Percentiles rank a stretch among this genome's conserved stretches.
These are phyloP conservation scores for Galeruca laticollis DNA, from an alignment of 2,888 invertebrate species.

Conservation along the genomic window DNA sequence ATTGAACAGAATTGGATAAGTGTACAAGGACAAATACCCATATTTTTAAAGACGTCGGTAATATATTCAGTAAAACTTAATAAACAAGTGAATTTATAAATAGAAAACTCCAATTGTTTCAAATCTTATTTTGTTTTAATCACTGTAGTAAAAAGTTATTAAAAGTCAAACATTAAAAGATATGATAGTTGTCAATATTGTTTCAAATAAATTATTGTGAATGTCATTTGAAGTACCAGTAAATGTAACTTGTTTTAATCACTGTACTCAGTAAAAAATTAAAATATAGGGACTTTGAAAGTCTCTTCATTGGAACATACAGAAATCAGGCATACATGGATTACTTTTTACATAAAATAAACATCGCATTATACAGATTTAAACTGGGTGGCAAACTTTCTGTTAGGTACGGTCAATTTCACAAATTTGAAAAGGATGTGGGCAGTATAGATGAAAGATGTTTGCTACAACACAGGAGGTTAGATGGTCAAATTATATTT, in stretches of 20 bases:
- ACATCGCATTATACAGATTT: too few species aligned
- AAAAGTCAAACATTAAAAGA: too few species aligned
- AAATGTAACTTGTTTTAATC: neutral
- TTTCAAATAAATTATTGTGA: neutral
- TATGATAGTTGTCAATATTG: too few species aligned
- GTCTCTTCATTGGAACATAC: neutral
- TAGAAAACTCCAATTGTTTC: neutral
- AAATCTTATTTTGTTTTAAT: neutral
- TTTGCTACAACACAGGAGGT: too few species aligned
- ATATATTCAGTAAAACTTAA: neutral
- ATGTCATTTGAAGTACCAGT: neutral
- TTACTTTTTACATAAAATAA: neutral
- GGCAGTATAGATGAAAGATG: too few species aligned
- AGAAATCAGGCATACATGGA: neutral
- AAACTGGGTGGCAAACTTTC: too few species aligned
- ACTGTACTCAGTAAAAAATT: neutral
- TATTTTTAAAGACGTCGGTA: slow-evolving; percentile 22
- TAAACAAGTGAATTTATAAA: slow-evolving; percentile 27
- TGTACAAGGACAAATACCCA: slow-evolving; percentile 42
- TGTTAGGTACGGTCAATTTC: too few species aligned
- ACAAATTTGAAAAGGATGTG: too few species aligned
- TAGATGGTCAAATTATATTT: too few species aligned
- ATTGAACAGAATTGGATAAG: slow-evolving; percentile 46
- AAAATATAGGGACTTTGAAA: neutral
- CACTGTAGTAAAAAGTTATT: neutral